These are phyloP conservation scores for Marmota monax DNA, from an alignment of 2,113 vertebrate genomes.

Conservation along the genomic window DNA sequence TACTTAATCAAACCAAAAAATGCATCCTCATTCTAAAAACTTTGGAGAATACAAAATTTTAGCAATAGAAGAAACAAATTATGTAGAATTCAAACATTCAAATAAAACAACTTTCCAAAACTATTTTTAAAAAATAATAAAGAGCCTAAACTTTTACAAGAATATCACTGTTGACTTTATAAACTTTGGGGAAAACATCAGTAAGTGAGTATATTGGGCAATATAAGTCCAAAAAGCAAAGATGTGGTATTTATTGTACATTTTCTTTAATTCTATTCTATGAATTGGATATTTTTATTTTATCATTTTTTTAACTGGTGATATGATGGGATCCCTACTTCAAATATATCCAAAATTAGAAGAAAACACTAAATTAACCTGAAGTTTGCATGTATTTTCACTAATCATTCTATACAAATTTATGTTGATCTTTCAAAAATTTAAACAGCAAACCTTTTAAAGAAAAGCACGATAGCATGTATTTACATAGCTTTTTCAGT, in stretches of 20 bases:
- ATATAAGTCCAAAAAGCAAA: conserved; percentile 23
- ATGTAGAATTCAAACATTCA: background rate
- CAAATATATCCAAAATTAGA: background rate
- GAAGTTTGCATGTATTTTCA: conserved; percentile 8
- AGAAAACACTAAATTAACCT: conserved; percentile 25
- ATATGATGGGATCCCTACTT: background rate
- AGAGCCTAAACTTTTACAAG: background rate
- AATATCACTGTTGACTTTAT: background rate
- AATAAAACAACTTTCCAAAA: background rate
- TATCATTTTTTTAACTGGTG: background rate
- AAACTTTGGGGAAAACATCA: background rate
- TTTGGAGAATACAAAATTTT: background rate
- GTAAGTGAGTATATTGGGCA: background rate
- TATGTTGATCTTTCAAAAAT: conserved; percentile 12
- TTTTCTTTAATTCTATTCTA: background rate
- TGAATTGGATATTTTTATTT: background rate
- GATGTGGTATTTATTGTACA: background rate
- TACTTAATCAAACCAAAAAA: conserved; percentile 35
- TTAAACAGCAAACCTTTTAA: conserved; percentile 22
- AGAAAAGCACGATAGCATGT: background rate
- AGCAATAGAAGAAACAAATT: background rate
- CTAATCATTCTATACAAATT: background rate
- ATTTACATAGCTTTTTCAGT: background rate
- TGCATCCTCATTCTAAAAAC: background rate
- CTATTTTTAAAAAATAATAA: background rate